Base-by-base conservation (phyloP, 1,140 invertebrate species). In the Proctacanthus coquilletti region DNA sequence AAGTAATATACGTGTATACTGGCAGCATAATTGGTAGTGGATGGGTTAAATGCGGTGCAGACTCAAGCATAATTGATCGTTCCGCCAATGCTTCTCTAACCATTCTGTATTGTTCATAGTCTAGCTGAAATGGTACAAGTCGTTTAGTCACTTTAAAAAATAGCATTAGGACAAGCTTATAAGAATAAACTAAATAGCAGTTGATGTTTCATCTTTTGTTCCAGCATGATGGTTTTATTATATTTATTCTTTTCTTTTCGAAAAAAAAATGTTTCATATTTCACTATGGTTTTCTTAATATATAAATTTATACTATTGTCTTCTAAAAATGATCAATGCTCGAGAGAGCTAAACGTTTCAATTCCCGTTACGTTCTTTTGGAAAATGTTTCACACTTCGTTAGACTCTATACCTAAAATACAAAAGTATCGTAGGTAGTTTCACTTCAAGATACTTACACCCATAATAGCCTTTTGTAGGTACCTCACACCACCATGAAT, bases 401-500 rank as follows among this genome's bases (percentile, higher is more conserved):
- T 9, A 27, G 25, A 9, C 9, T 27, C 25, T 27, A 27, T 27
- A 9, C 25, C n/a, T 9, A 9, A 34, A 14, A n/a, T 8, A 8
- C 17, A 9, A 39, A 27, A 39, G 39, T 34, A 36, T 35, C 8
- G 9, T 35, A 35, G 8, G 8, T 35, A 18, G n/a, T 11, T 27
- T 13, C 13, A 13, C 23, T 27, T 27, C 13, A 8, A 9, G 8
- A 29, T 38, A 54, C 51, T 54, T 52, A 60, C 57, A 38, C 55
- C 53, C 68, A 98, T 75, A 40, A 99, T 94, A 4, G 96, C 95
- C 59, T 98, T 98, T 61, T 99, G 94, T 21, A 98, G 65, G 62
- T 97, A 98, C 33, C 93, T 71, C 0, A 98, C 94, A 35, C 94
- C 96, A n/a, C 96, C 96, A 64, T 99, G 96, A 48, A 99, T 96